phyloP scores from a whole-genome alignment of 37 sponge, comb jelly and placozoan species.

The Dysidea cf. avara region DNA sequence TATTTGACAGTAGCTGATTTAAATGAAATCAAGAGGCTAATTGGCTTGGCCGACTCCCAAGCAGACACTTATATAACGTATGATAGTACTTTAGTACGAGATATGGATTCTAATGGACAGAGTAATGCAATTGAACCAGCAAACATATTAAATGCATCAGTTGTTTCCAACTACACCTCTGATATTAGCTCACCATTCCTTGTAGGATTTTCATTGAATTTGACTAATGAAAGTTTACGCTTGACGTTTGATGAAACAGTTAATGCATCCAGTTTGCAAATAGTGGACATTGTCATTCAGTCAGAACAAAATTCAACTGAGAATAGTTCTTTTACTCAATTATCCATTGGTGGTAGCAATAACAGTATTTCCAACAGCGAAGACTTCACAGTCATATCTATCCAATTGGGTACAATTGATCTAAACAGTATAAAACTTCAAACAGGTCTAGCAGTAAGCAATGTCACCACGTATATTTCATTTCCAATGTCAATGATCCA shows the following conservation, averaged over 20 bases:
- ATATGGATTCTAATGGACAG: constrained; percentile 50
- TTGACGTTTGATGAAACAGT: constrained; percentile 90
- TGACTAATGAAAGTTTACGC: constrained; percentile 59
- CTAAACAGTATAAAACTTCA: constrained; percentile 68
- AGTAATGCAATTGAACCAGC: constrained; percentile 46
- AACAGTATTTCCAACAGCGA: constrained; percentile 41
- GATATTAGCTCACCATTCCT: constrained; percentile 68
- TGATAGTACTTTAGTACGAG: constrained; percentile 31
- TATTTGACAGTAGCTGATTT: constrained; percentile 58
- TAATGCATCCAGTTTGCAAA: constrained; percentile 58
- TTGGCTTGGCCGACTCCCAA: constrained; percentile 62
- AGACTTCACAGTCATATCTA: constrained; percentile 62
- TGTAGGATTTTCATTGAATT: constrained; percentile 67
- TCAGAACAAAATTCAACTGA: neutral
- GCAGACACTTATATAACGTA: constrained; percentile 48
- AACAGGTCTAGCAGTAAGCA: constrained; percentile 44
- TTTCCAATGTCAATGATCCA: constrained; percentile 35
- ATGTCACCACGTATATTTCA: constrained; percentile 66
- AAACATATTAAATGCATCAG: constrained; percentile 10
- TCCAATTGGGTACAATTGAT: constrained; percentile 76
- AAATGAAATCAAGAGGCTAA: constrained; percentile 71
- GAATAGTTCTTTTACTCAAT: constrained; percentile 3
- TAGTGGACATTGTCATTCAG: constrained; percentile 59
- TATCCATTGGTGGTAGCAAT: constrained; percentile 54
- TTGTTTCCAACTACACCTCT: constrained; percentile 27